Conservation (phyloP, 1,140 invertebrate species). For the Lasaia peninsularis region DNA sequence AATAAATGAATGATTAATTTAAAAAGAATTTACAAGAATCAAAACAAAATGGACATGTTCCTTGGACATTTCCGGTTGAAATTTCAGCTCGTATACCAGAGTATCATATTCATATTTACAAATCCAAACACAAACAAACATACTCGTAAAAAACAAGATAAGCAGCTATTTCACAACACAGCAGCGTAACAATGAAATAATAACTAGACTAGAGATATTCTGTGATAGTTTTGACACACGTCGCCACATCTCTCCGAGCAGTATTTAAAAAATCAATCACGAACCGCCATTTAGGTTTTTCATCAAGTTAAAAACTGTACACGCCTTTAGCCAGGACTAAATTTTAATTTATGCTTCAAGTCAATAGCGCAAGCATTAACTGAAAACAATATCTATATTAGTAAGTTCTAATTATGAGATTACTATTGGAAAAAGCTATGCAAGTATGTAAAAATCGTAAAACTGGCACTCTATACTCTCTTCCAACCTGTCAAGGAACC, state of each 20-base stretch:
- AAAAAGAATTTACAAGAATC: no score
- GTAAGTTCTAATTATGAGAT: no score
- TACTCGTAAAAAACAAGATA: constrained; percentile 1
- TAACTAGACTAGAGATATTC: not conserved
- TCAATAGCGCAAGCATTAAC: not conserved
- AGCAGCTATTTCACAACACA: not conserved
- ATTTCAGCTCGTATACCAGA: not conserved
- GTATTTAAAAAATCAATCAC: constrained; percentile 5
- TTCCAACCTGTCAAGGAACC: no score
- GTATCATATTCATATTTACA: not conserved
- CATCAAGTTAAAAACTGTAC: constrained; percentile 5
- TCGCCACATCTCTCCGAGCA: not conserved
- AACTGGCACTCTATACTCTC: no score
- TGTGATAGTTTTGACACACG: constrained; percentile 5
- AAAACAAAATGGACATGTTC: no score
- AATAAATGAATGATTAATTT: no score
- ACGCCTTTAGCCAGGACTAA: not conserved
- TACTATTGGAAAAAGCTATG: no score
- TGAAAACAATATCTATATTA: no score
- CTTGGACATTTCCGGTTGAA: no score
- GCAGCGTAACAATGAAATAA: not conserved
- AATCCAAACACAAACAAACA: not conserved
- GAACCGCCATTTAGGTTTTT: not conserved
- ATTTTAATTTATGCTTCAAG: not conserved
- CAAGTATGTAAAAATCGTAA: no score